Evolutionary conservation across 2,888 invertebrate species (phyloP).

Genomic region (Eueremaeus valkanovi): DNA sequence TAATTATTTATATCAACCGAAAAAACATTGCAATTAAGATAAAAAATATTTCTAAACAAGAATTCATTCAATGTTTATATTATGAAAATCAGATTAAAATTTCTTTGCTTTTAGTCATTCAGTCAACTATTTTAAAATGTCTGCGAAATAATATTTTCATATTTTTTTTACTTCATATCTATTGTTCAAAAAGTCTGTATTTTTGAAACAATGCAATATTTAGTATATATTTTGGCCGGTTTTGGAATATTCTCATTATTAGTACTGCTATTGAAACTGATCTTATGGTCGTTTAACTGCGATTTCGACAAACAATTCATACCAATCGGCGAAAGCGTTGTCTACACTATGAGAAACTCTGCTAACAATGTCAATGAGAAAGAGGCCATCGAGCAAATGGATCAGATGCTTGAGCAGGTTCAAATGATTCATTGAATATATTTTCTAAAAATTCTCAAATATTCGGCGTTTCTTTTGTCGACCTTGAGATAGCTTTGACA

Average conservation of each 20-base stretch:
- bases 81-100: no score
- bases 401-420: constrained; percentile 26
- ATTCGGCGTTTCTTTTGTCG: no score
- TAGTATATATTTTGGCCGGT: constrained; percentile 23
- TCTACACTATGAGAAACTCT: not conserved
- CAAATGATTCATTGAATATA: no score
- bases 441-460: no score
- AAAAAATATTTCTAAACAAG: no score
- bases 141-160: no score
- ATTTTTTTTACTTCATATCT: no score
- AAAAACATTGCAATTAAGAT: no score
- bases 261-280: not conserved
- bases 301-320: not conserved
- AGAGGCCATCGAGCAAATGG: constrained; percentile 5
- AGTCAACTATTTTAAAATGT: no score
- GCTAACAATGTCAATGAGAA: not conserved
- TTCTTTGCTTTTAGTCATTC: no score
- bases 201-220: not conserved
- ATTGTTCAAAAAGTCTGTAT: not conserved
- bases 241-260: constrained; percentile 8
- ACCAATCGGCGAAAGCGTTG: constrained; percentile 3
- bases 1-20: no score
- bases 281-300: not conserved
- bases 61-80: no score
- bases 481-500: not conserved